These are phyloP conservation scores for Drosophila macrospina DNA, from an alignment of 2,888 invertebrate genomes.

Conservation along the genomic window DNA sequence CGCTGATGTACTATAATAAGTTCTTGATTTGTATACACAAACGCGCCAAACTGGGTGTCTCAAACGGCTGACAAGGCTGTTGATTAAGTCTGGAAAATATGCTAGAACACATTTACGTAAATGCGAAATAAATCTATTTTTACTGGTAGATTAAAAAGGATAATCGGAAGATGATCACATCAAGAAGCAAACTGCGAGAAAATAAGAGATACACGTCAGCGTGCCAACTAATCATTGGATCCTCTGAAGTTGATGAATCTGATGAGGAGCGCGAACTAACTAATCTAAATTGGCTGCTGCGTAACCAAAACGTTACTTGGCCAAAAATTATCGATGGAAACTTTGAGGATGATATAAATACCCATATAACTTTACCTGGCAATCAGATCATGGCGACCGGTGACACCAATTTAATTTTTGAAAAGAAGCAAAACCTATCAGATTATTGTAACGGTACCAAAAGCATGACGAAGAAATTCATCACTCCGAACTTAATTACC, in stretches of 20 bases:
- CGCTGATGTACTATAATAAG: no score
- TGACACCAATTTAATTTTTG: background rate
- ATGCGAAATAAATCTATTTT: background rate
- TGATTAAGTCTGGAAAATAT: no score
- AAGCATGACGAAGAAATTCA: slow-evolving; percentile 12
- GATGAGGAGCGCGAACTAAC: slow-evolving; percentile 84
- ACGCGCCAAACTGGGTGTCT: no score
- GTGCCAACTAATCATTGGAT: background rate
- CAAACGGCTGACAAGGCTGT: no score
- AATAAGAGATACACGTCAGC: background rate
- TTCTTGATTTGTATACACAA: no score
- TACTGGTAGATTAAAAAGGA: no score
- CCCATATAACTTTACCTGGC: background rate
- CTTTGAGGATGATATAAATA: slow-evolving; percentile 58
- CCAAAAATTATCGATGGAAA: slow-evolving; percentile 74
- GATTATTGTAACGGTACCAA: background rate
- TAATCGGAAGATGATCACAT: slow-evolving; percentile 1
- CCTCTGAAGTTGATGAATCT: slow-evolving; percentile 59
- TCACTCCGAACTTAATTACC: background rate
- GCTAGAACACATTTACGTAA: no score
- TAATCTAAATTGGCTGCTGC: slow-evolving; percentile 84
- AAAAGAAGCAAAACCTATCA: background rate
- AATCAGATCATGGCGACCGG: background rate
- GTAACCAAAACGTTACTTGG: slow-evolving; percentile 83
- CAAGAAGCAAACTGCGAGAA: background rate